These are phyloP conservation scores for Lathamus discolor DNA, from an alignment of 2,113 vertebrate genomes.

Conservation along the genomic window DNA sequence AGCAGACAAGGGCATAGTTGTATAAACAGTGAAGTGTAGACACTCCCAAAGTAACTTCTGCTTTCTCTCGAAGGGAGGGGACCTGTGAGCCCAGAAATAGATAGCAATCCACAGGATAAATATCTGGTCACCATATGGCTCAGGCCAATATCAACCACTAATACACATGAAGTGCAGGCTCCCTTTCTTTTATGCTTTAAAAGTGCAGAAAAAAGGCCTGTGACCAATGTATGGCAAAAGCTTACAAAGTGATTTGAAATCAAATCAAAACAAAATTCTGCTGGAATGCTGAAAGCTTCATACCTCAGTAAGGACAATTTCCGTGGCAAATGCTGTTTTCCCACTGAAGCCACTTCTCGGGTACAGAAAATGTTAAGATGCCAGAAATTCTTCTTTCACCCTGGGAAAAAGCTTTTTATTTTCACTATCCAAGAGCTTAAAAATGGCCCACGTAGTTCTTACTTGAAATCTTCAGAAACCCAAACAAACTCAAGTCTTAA, in stretches of 20 bases:
- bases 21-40: neutral
- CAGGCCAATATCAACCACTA: neutral
- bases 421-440: neutral
- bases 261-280: conserved; percentile 37
- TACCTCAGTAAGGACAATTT: conserved; percentile 29
- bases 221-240: neutral
- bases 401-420: conserved; percentile 49
- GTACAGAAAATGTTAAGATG: conserved; percentile 36
- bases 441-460: neutral
- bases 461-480: neutral
- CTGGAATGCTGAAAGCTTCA: conserved; percentile 21
- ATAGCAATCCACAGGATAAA: neutral
- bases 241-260: neutral
- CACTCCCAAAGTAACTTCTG: neutral
- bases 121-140: conserved; percentile 17
- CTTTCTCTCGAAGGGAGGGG: neutral
- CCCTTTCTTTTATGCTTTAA: neutral
- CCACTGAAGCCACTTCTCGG: neutral
- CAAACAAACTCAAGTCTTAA: neutral
- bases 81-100: neutral
- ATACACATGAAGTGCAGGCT: neutral
- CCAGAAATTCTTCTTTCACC: conserved; percentile 48
- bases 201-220: neutral
- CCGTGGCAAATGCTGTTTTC: conserved; percentile 3
- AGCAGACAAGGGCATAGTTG: conserved; percentile 1